Conservation (phyloP, 2,113 vertebrate genomes). For the Apodemus speciosus region DNA sequence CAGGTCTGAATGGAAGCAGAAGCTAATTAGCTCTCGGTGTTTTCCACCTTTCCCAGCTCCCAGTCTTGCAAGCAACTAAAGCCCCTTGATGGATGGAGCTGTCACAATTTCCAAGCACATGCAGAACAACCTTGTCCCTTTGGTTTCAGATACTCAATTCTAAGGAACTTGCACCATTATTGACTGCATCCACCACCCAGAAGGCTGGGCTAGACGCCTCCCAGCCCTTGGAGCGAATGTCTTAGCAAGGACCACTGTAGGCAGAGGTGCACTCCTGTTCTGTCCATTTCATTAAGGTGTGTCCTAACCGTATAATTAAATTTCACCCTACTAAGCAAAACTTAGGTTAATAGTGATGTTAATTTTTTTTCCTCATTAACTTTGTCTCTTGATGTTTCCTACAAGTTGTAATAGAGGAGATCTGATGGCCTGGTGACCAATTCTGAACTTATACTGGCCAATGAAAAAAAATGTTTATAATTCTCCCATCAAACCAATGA, state of each 20-base stretch:
- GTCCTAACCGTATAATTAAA: not conserved
- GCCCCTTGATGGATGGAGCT: not conserved
- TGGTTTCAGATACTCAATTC: not conserved
- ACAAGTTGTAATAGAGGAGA: not conserved
- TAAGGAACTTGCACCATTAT: not conserved
- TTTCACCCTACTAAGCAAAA: not conserved
- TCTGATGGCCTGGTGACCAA: not conserved
- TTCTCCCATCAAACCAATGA: not conserved
- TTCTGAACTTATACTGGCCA: not conserved
- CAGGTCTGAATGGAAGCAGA: not conserved
- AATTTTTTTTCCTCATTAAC: not conserved
- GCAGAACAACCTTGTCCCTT: not conserved
- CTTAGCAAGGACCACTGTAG: not conserved
- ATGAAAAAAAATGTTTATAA: not conserved
- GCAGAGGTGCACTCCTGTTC: not conserved
- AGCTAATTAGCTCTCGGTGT: not conserved
- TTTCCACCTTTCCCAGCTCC: not conserved
- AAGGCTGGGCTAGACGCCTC: not conserved
- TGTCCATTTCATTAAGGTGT: not conserved
- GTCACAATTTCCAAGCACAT: not conserved
- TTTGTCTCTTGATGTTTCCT: not conserved
- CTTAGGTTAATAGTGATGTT: not conserved
- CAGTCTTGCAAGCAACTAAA: not conserved
- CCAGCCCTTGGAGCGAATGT: not conserved
- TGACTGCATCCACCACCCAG: not conserved